phyloP scores from a whole-genome alignment of 1,140 invertebrate species.

The Drosophila prosaltans region DNA sequence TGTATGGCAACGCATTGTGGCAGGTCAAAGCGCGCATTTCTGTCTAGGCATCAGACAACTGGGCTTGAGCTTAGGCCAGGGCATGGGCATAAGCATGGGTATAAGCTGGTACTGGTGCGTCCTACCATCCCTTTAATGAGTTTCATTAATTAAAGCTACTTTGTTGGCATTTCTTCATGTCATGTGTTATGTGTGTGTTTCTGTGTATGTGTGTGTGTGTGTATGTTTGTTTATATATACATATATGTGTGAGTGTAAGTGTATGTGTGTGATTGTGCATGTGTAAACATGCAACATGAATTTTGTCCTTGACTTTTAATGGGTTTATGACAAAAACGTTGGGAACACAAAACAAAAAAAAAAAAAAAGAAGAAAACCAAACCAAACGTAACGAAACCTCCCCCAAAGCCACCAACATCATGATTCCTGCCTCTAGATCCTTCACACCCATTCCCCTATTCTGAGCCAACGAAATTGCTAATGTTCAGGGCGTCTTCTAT shows the following conservation, averaged over 20 bases:
- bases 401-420: neutral
- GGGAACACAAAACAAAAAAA: constrained; percentile 8
- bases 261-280: constrained; percentile 44
- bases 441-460: neutral
- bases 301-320: constrained; percentile 82
- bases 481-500: constrained; percentile 62
- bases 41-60: constrained; percentile 24
- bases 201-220: constrained; percentile 28
- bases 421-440: neutral
- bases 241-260: constrained; percentile 11
- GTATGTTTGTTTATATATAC: constrained; percentile 6
- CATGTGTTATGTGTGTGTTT: constrained; percentile 33
- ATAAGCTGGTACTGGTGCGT: constrained; percentile 15
- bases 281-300: constrained; percentile 78
- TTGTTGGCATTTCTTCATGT: constrained; percentile 60
- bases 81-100: no score
- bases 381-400: neutral
- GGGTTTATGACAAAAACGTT: constrained; percentile 78
- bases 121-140: constrained; percentile 71
- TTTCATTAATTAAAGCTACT: constrained; percentile 82
- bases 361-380: neutral
- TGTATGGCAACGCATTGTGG: constrained; percentile 73
- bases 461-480: constrained; percentile 36
- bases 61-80: constrained; percentile 6
- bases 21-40: constrained; percentile 73